Conservation (phyloP, 2,797 vertebrate species). For the Halcyon chelicuti region DNA sequence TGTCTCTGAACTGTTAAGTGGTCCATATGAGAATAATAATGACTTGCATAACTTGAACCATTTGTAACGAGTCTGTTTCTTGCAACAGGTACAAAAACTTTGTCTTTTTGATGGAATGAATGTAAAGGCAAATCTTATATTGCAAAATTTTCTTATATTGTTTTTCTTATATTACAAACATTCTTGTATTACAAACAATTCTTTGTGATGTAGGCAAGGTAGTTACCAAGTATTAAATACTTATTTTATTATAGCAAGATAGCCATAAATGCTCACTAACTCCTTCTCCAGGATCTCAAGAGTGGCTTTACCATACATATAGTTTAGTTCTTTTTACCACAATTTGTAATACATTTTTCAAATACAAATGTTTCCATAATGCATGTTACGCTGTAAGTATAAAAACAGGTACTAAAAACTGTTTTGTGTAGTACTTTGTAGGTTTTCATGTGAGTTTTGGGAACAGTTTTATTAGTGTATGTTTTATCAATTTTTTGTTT, state of each 20-base stretch:
- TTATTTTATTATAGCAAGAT: neutral
- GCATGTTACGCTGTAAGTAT: neutral
- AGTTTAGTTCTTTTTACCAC: neutral
- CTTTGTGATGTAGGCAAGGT: neutral
- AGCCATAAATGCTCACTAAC: neutral
- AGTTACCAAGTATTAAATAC: neutral
- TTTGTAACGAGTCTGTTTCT: neutral
- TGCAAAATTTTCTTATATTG: neutral
- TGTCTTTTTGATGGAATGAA: neutral
- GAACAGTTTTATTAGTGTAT: neutral
- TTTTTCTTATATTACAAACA: neutral
- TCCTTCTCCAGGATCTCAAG: neutral
- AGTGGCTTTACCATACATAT: neutral
- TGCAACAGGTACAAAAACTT: neutral
- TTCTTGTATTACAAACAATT: neutral
- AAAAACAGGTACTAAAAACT: neutral
- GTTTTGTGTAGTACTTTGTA: neutral
- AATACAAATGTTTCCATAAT: neutral
- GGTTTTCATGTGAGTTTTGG: neutral
- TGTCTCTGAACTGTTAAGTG: neutral
- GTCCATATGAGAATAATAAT: neutral
- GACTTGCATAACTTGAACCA: neutral
- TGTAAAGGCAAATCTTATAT: neutral
- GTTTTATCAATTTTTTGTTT: neutral
- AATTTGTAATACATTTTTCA: neutral